Base-by-base conservation (phyloP, 92 coral and sea anemone species). In the Phymanthus crucifer region DNA sequence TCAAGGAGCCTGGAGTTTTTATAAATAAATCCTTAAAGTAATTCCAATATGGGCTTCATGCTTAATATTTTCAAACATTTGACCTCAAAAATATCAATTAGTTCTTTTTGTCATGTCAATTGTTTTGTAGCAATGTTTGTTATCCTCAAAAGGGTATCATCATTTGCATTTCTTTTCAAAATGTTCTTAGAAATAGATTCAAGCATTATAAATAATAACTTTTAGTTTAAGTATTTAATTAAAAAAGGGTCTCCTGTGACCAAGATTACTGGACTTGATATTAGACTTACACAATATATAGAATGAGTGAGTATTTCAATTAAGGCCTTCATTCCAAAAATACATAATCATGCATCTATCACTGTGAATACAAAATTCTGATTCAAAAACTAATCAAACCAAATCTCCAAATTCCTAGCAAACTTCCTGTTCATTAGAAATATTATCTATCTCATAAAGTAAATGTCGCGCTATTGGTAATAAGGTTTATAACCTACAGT, bases 371-470 rank as follows among this genome's bases (percentile, higher is more conserved):
- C 32, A 57, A 58, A 64, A 65, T 77, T 77, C 72, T 6, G n/a
- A 77, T 77, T 77, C 72, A 23, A 58, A 72, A 38, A 40, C 34
- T 65, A 77, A 77, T 77, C 81, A 77, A 77, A 27, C 33, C 57
- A 38, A 77, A 77, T 77, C 81, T 58, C 24, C 16, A 65, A 77
- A 56, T 65, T 77, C 81, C 23, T 35, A 21, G 81, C 4, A 27
- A 19, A 32, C 81, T 58, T 77, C 81, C 81, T 77, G 81, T 77
- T 77, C 57, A 77, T 77, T 77, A 77, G 72, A 37, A 77, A 77
- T 77, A 70, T 77, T 77, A 77, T 58, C 81, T 58, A 52, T 36
- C 34, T 26, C 71, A 58, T 77, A 77, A 58, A 61, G 36, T 77
- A 77, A 77, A 77, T 77, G 81, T 57, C 81, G 35, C 54, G 65